phyloP scores from a whole-genome alignment of 2,113 vertebrate genomes.

The Haplochromis burtoni region DNA sequence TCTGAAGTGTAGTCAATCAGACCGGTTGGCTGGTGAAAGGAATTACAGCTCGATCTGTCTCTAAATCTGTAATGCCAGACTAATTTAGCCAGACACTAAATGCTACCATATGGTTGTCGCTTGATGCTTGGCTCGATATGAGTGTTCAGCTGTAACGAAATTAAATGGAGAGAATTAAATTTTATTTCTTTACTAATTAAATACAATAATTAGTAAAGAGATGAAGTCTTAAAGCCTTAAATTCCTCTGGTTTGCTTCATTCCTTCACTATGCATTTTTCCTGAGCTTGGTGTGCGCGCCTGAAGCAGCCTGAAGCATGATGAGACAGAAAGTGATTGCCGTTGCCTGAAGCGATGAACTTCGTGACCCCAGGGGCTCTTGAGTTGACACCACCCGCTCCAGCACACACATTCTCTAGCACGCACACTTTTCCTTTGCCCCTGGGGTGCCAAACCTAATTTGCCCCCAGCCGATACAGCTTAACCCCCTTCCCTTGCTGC shows the following conservation, averaged over 20 bases:
- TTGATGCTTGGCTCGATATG: background rate
- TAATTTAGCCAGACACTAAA: conserved; percentile 63
- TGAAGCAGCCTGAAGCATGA: conserved; percentile 25
- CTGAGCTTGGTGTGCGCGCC: background rate
- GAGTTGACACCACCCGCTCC: conserved; percentile 35
- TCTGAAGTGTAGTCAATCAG: conserved; percentile 61
- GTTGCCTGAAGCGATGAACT: conserved; percentile 58
- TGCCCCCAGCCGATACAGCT: conserved; percentile 67
- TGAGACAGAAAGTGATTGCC: conserved; percentile 59
- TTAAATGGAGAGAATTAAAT: background rate
- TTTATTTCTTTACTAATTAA: background rate
- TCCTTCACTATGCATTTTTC: background rate
- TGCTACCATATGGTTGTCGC: conserved; percentile 55
- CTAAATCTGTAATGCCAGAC: conserved; percentile 59
- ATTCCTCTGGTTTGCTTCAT: background rate
- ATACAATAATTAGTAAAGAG: background rate
- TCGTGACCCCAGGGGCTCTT: conserved; percentile 46
- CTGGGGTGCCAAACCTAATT: conserved; percentile 60
- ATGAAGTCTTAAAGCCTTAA: background rate
- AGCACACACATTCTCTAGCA: conserved; percentile 13
- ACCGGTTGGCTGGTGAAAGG: conserved; percentile 36
- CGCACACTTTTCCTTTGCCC: conserved; percentile 32
- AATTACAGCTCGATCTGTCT: conserved; percentile 61
- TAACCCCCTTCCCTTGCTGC: conserved; percentile 58
- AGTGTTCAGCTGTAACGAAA: background rate